Evolutionary conservation across 2,797 vertebrate species (phyloP).

Genomic region (Spinibarbus caldwelli): DNA sequence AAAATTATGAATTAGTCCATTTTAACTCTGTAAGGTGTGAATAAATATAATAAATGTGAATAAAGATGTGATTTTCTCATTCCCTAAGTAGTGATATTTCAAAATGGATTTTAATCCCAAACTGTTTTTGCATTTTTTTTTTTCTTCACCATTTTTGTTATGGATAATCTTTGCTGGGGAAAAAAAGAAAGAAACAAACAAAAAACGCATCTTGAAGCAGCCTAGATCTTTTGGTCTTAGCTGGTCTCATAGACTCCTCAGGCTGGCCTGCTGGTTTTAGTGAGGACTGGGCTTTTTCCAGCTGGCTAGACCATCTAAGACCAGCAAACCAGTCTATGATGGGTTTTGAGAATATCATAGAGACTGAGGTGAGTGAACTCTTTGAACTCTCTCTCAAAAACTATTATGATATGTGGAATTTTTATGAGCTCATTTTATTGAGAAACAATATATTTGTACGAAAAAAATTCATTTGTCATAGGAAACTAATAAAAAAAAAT

Average conservation of each 20-base stretch:
- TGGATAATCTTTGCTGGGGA: background rate
- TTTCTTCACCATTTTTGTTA: background rate
- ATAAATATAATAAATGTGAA: conserved; percentile 1
- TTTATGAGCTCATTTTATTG: background rate
- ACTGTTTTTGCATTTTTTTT: background rate
- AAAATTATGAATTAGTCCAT: background rate
- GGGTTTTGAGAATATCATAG: background rate
- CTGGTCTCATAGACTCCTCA: no score
- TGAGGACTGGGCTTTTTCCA: background rate
- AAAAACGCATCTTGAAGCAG: background rate
- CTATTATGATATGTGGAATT: background rate
- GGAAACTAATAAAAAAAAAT: background rate
- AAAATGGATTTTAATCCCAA: background rate
- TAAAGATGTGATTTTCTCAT: conserved; percentile 10
- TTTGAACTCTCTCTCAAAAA: background rate
- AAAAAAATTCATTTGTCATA: background rate
- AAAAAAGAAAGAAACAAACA: no score
- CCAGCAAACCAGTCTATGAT: background rate
- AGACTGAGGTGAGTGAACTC: background rate
- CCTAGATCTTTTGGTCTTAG: background rate
- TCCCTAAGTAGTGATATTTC: background rate
- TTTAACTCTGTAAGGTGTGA: background rate
- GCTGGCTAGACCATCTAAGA: background rate
- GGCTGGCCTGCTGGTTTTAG: background rate
- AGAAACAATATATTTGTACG: background rate